Evolutionary conservation across 2,888 invertebrate genomes (phyloP), one percentile per base, ranked within the genome.

Genomic region (Balanococcus diminutus): DNA sequence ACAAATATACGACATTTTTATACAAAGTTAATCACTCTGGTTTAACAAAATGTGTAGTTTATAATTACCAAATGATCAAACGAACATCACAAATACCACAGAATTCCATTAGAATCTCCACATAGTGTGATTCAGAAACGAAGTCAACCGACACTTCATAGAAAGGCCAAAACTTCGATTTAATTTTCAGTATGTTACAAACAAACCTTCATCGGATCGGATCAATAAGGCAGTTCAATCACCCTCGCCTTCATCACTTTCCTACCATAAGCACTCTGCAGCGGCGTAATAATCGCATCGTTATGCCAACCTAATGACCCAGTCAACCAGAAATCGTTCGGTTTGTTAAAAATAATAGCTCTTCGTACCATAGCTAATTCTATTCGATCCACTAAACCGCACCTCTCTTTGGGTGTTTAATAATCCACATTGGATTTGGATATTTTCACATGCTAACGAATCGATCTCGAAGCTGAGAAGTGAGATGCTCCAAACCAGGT

Each of bases 221-320:
- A 56, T 22, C 56, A 11, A 16, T 42, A n/a, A n/a, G 22, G 9
- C 2, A 46, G 19, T 8, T 1, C 6, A 56, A 56, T 56, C 56
- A 56, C 36, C 36, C 8, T 6, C 4, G 8, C 36, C 36, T 36
- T 36, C 36, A 8, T 36, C 36, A 36, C 56, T 11, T 42, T 14
- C 28, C 25, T 11, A 2, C 31, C 2, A 28, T 25, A 19, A 2
- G 25, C 2, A 14, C n/a, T n/a, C 46, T 46, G 6, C 56, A 56
- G 56, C 9, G 56, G 22, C 22, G 22, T 9, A 8, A 56, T 56
- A 67, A 67, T 67, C 67, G 67, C 61, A 25, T 25, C 22, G 25
- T 25, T 25, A 61, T 61, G 61, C 28, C 67, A 67, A 67, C 67
- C 28, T 28, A 67, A 67, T 67, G 67, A 67, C 67, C 67, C 31